These are phyloP conservation scores for Alethe diademata DNA, from an alignment of 2,113 vertebrate species.

Conservation along the genomic window DNA sequence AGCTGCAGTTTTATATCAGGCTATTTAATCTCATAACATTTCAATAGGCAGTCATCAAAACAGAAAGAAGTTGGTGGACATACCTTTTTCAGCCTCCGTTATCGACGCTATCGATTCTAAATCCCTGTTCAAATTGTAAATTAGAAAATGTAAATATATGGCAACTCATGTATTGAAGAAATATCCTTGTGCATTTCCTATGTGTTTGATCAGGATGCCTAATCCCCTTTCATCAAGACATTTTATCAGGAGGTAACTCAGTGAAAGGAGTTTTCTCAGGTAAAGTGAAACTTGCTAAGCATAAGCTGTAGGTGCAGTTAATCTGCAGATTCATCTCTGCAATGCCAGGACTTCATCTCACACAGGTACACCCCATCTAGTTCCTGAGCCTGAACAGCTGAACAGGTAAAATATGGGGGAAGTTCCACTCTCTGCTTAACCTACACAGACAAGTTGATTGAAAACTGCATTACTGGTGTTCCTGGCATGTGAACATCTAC, in stretches of 20 bases:
- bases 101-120: rapidly evolving
- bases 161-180: not conserved
- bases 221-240: not conserved
- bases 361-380: rapidly evolving
- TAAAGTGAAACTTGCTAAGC: not conserved
- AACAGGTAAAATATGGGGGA: not conserved
- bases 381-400: not conserved
- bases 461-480: not conserved
- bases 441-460: rapidly evolving
- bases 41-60: not conserved
- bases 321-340: not conserved
- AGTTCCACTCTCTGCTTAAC: not conserved
- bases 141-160: not conserved
- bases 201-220: not conserved
- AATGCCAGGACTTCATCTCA: not conserved
- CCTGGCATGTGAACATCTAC: not conserved
- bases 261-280: not conserved
- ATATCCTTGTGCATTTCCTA: not conserved
- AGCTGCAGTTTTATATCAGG: not conserved
- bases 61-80: not conserved
- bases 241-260: not conserved
- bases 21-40: not conserved
- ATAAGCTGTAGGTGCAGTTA: not conserved
- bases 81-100: constrained; percentile 30
- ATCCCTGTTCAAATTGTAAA: constrained; percentile 24